A percentile compares a stretch with the other conserved stretches of the same genome.
Conservation (phyloP, 1,140 invertebrate species). For the Brachionus plicatilis region DNA sequence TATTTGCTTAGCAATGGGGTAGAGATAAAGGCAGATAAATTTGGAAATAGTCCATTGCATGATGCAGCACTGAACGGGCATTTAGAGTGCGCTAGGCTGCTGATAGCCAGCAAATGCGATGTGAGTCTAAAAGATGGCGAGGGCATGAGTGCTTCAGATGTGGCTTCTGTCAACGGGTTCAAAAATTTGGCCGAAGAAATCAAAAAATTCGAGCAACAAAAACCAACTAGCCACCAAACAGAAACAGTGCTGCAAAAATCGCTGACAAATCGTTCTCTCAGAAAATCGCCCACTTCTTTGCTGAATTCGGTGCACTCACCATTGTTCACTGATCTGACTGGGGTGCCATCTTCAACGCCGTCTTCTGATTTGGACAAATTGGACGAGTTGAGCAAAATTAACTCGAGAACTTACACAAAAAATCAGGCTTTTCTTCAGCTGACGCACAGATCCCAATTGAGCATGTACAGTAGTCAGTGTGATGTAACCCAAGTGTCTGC, state of each 20-base stretch:
- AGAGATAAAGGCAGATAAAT: constrained; percentile 46
- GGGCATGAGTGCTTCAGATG: neutral
- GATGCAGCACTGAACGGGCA: constrained; percentile 57
- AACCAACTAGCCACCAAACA: neutral
- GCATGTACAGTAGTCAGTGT: neutral
- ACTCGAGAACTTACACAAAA: neutral
- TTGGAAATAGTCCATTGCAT: constrained; percentile 57
- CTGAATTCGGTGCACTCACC: neutral
- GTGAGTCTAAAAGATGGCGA: neutral
- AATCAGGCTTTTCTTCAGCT: neutral
- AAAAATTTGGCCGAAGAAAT: neutral
- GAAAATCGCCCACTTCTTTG: neutral
- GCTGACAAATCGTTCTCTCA: neutral
- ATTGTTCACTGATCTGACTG: neutral
- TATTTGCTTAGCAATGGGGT: neutral
- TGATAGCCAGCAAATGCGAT: constrained; percentile 44
- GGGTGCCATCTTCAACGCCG: neutral
- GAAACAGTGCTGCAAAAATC: neutral
- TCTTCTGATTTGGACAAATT: neutral
- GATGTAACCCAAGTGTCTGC: neutral
- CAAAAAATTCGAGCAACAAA: neutral
- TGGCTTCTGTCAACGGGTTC: neutral
- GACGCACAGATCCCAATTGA: neutral
- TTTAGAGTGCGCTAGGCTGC: constrained; percentile 56
- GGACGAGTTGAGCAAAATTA: neutral